Base-by-base conservation (phyloP, 2,797 vertebrate genomes). In the Falco concolor region DNA sequence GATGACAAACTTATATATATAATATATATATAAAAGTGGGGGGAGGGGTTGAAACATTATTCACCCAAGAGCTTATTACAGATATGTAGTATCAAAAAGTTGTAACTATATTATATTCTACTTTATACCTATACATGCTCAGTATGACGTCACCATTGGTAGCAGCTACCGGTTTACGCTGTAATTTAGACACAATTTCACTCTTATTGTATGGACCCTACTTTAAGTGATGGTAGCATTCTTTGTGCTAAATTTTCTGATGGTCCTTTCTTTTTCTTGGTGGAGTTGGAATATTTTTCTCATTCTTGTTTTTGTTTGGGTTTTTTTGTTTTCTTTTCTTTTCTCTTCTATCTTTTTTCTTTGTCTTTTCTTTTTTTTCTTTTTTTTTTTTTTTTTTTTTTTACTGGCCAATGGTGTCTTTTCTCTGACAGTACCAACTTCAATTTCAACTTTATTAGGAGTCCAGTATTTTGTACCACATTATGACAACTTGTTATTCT, bases 391-490 rank as follows among this genome's bases (percentile, higher is more conserved):
- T 52, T 68, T 75, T 72, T 70, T 85, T 89, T 90, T 94, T 93
- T 80, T 56, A 94, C 96, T 96, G 93, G 94, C 97, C 96, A 89
- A 96, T 92, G 86, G 95, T 97, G 97, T 96, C 96, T 98, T 97
- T 97, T 98, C 97, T 98, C 97, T 96, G 95, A 95, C 91, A 92
- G 97, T 97, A 97, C 97, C 92, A 20, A 96, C 97, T 97, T 97
- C 96, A 57, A 96, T 97, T 98, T 98, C 96, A 98, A 97, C 96
- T 97, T 97, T 97, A 96, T 97, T 97, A 98, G 97, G 98, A 98
- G 97, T 97, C 97, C 98, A 97, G 98, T 97, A 97, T 98, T 98
- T 96, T 98, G 98, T 98, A 97, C 98, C 98, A 98, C 98, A 97
- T 98, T 97, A 96, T 97, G 98, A 97, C 97, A 97, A 96, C 98